A percentile compares a stretch with the other conserved stretches of the same genome.
These are phyloP conservation scores for Orius insidiosus DNA, from an alignment of 1,140 invertebrate species.

Conservation along the genomic window DNA sequence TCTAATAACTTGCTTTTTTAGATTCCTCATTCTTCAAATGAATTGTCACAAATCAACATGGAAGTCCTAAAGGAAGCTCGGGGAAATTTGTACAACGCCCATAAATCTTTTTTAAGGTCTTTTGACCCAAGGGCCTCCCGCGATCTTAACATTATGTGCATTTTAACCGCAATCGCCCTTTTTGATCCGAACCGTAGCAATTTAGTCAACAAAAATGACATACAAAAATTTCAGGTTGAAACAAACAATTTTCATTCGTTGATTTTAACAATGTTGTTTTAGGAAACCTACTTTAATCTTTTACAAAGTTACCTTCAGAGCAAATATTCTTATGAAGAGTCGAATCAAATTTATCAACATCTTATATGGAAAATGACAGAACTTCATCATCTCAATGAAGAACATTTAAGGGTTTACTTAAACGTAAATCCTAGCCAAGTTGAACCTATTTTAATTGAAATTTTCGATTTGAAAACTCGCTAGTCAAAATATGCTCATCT, in stretches of 20 bases:
- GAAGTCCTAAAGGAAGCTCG: conserved; percentile 73
- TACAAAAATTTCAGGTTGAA: neutral
- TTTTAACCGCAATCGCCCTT: conserved; percentile 74
- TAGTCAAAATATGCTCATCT: neutral
- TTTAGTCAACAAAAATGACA: too few species aligned
- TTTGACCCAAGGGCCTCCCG: conserved; percentile 61
- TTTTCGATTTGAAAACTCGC: conserved; percentile 64
- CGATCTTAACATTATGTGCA: conserved; percentile 76
- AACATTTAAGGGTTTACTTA: conserved; percentile 70
- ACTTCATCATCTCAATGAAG: conserved; percentile 66
- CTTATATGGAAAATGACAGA: conserved; percentile 77
- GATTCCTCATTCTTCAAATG: conserved; percentile 47
- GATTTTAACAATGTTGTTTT: conserved; percentile 23
- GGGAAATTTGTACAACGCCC: conserved; percentile 69
- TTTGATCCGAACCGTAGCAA: conserved; percentile 44
- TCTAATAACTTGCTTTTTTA: too few species aligned
- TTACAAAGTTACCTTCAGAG: conserved; percentile 71
- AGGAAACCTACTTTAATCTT: conserved; percentile 82
- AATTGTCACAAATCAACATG: conserved; percentile 44
- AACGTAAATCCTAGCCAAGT: conserved; percentile 78
- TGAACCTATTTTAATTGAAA: conserved; percentile 80
- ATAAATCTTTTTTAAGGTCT: conserved; percentile 60
- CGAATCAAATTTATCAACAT: conserved; percentile 65
- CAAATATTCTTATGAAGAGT: conserved; percentile 63
- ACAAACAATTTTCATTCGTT: too few species aligned